Conservation (phyloP, 2,113 vertebrate genomes). For the Pangasianodon gigas region DNA sequence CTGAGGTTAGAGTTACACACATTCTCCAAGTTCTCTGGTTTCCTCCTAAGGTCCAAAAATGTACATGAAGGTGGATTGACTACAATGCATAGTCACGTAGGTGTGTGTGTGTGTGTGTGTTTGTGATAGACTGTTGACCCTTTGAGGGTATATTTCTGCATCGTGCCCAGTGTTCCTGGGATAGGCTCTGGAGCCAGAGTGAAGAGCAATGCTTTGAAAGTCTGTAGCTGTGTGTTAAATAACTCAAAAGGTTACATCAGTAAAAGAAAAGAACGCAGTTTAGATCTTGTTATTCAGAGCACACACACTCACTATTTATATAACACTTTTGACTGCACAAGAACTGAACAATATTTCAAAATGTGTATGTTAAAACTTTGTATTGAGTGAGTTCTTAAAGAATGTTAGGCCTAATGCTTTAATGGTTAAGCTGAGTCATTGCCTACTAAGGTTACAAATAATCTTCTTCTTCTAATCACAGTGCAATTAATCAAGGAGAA, state of each 20-base stretch:
- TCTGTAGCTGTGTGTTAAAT: conserved; percentile 7
- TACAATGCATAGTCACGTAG: neutral
- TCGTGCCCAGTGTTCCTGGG: neutral
- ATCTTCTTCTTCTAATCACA: neutral
- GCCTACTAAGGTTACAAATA: conserved; percentile 27
- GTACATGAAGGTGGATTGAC: neutral
- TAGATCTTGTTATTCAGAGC: conserved; percentile 21
- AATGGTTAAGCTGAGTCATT: conserved; percentile 34
- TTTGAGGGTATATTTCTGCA: neutral
- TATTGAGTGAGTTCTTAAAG: neutral
- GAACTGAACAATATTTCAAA: conserved; percentile 10
- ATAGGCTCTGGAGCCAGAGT: neutral
- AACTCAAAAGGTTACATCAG: conserved; percentile 15
- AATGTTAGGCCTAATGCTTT: conserved; percentile 14
- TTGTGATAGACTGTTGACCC: neutral
- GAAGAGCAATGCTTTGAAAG: neutral
- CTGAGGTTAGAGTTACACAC: neutral
- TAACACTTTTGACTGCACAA: conserved; percentile 10
- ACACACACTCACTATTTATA: conserved; percentile 2
- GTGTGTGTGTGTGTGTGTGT: neutral
- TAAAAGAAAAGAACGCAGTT: conserved; percentile 1
- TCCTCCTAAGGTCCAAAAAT: neutral
- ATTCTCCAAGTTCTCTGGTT: neutral
- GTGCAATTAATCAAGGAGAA: conserved; percentile 8
- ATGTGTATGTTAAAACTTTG: neutral